These are phyloP conservation scores for Spisula subtruncata DNA, from an alignment of 2,888 invertebrate species.

Conservation along the genomic window DNA sequence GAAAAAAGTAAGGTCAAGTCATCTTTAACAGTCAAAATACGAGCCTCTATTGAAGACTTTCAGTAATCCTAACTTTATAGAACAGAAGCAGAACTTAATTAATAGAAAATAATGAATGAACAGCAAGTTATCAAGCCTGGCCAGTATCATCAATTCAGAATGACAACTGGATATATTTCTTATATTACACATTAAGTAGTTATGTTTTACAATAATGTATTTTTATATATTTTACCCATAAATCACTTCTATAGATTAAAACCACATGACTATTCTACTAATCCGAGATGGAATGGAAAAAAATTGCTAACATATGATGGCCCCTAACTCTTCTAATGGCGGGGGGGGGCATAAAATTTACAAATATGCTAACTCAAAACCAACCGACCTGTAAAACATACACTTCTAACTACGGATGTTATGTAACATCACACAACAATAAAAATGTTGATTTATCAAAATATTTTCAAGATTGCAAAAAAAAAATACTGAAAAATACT, in stretches of 20 bases:
- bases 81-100: too few species aligned
- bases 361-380: background rate
- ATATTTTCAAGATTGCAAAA: background rate
- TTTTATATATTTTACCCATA: constrained; percentile 12
- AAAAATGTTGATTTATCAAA: background rate
- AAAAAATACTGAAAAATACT: background rate
- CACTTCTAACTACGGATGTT: background rate
- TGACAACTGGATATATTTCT: too few species aligned
- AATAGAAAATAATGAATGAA: too few species aligned
- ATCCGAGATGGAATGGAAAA: background rate
- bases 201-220: background rate
- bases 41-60: too few species aligned
- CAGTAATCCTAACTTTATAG: too few species aligned
- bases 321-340: background rate
- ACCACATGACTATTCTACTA: background rate
- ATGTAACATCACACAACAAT: background rate
- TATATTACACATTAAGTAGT: too few species aligned
- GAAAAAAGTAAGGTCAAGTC: too few species aligned
- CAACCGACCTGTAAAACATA: too few species aligned
- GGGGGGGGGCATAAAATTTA: background rate
- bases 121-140: too few species aligned
- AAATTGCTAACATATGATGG: too few species aligned
- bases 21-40: too few species aligned
- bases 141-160: too few species aligned
- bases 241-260: constrained; percentile 12